Evolutionary conservation across 2,888 invertebrate genomes (phyloP).

Genomic region (Cremastinae sp.): DNA sequence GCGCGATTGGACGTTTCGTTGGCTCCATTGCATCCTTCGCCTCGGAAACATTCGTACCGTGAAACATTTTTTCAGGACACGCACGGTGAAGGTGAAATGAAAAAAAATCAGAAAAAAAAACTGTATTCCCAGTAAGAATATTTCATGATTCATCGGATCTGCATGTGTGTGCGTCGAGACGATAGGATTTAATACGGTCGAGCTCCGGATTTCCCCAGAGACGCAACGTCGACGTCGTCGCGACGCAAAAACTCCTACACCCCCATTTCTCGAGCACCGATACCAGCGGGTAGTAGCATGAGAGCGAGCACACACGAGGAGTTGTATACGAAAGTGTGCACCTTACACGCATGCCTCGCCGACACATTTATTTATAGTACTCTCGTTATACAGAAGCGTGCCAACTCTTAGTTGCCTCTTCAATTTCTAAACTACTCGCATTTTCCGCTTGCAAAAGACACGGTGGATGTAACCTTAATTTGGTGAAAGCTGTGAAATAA

Average conservation of each 20-base stretch:
- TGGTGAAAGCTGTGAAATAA: neutral
- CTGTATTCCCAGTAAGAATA: neutral
- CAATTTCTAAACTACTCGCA: conserved; percentile 56
- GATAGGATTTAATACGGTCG: conserved; percentile 32
- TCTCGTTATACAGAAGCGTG: conserved; percentile 59
- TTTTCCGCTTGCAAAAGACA: conserved; percentile 47
- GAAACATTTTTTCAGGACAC: neutral
- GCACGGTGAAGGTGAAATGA: neutral
- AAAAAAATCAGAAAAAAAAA: neutral
- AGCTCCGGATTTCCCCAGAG: conserved; percentile 66
- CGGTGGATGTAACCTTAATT: conserved; percentile 18
- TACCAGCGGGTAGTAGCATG: conserved; percentile 11
- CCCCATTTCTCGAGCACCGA: conserved; percentile 62
- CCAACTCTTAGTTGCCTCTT: conserved; percentile 62
- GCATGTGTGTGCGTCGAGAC: conserved; percentile 5
- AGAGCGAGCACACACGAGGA: conserved; percentile 61
- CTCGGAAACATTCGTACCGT: neutral
- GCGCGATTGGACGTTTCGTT: neutral
- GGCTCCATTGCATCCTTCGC: neutral
- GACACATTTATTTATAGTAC: conserved; percentile 69
- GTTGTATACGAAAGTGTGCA: conserved; percentile 57
- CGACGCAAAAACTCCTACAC: conserved; percentile 71
- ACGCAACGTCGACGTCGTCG: conserved; percentile 59
- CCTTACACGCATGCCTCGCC: conserved; percentile 16
- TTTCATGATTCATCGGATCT: conserved; percentile 38